phyloP scores from a whole-genome alignment of 2,113 vertebrate species.

The Cynocephalus volans region DNA sequence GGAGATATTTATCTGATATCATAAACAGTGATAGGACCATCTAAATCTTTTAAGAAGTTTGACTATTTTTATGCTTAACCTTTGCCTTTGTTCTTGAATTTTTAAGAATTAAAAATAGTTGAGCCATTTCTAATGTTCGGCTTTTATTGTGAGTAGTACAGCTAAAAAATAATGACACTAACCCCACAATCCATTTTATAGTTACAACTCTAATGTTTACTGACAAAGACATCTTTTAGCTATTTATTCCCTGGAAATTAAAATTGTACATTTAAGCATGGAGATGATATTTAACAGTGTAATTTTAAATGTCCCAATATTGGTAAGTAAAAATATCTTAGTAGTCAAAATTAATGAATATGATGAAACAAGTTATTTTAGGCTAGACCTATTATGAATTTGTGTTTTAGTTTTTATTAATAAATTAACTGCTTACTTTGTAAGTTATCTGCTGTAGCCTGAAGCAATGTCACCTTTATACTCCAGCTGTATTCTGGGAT shows the following conservation, averaged over 20 bases:
- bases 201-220: background rate
- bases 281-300: conserved; percentile 6
- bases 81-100: conserved; percentile 56
- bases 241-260: conserved; percentile 38
- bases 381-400: background rate
- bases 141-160: background rate
- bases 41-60: conserved; percentile 24
- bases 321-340: conserved; percentile 24
- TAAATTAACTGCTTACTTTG: conserved; percentile 13
- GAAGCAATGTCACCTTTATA: background rate
- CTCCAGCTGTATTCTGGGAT: background rate
- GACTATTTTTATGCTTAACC: background rate
- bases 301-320: conserved; percentile 28
- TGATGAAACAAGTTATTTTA: conserved; percentile 32
- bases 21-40: background rate
- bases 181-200: background rate
- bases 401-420: background rate
- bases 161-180: background rate
- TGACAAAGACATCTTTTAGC: background rate
- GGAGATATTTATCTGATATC: background rate
- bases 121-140: conserved; percentile 8
- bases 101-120: conserved; percentile 37
- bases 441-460: background rate
- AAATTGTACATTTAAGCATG: conserved; percentile 12
- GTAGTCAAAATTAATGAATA: conserved; percentile 43